Percentiles rank a stretch among this genome's conserved stretches.
phyloP scores from a whole-genome alignment of 2,888 invertebrate species.

The Chaetogeoica ovagalla region DNA sequence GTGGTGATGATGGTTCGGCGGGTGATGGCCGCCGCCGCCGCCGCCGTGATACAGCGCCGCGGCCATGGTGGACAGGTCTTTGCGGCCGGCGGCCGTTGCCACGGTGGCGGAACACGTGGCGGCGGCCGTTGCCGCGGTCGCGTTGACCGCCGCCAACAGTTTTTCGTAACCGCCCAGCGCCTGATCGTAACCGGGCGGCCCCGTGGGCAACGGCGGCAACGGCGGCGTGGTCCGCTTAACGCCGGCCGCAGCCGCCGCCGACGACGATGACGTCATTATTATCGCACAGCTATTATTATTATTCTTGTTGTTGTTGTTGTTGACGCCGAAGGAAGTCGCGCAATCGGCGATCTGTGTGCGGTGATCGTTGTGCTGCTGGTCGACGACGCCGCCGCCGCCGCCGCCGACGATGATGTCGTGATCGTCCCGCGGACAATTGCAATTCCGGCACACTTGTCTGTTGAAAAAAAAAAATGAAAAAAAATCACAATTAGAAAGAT shows the following conservation, averaged over 20 bases:
- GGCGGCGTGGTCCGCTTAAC: slow-evolving; percentile 38
- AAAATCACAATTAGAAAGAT: background rate
- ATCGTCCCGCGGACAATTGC: slow-evolving; percentile 69
- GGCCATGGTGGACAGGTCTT: slow-evolving; percentile 59
- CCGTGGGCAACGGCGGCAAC: slow-evolving; percentile 42
- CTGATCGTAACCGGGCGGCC: slow-evolving; percentile 47
- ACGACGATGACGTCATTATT: slow-evolving; percentile 20
- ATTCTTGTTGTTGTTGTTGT: too few species aligned
- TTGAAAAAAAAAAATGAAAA: background rate
- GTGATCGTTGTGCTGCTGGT: too few species aligned
- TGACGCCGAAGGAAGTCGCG: too few species aligned
- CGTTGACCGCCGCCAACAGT: slow-evolving; percentile 59
- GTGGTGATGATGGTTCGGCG: slow-evolving; percentile 58
- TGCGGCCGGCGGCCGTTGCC: slow-evolving; percentile 59
- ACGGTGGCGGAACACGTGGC: background rate
- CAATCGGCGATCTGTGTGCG: too few species aligned
- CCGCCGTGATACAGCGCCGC: slow-evolving; percentile 60
- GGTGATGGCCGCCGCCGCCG: slow-evolving; percentile 59
- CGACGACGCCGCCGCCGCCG: background rate
- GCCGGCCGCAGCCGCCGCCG: background rate
- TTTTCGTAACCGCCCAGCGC: slow-evolving; percentile 47
- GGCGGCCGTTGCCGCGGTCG: slow-evolving; percentile 59
- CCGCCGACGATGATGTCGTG: slow-evolving; percentile 59
- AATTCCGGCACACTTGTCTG: slow-evolving; percentile 83
- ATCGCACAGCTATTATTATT: background rate